phyloP scores from a whole-genome alignment of 2,797 vertebrate species.

The Acanthurus lineatus region DNA sequence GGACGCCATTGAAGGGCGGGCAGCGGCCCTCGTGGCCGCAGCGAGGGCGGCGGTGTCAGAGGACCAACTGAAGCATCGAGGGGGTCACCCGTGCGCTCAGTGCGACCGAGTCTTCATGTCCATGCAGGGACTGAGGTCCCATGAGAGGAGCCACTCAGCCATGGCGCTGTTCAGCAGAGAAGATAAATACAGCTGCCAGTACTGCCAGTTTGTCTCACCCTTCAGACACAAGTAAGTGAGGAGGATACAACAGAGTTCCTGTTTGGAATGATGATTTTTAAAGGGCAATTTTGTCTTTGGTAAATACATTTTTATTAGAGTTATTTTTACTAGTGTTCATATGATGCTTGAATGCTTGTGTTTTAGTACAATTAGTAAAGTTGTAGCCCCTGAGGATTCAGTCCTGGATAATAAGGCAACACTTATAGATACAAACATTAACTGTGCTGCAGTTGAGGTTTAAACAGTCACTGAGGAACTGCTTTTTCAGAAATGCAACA shows the following conservation, averaged over 20 bases:
- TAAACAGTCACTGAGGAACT: no score
- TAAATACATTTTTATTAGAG: no score
- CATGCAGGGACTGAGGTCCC: constrained; percentile 98
- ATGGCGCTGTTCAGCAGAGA: constrained; percentile 93
- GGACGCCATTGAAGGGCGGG: constrained; percentile 48
- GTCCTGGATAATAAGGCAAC: no score
- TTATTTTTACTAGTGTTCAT: no score
- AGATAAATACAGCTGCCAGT: constrained; percentile 99
- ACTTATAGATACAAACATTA: no score
- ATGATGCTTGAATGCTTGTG: no score
- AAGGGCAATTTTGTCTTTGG: no score
- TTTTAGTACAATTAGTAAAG: no score
- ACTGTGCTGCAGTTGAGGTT: no score
- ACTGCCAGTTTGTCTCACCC: constrained; percentile 97
- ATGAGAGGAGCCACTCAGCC: constrained; percentile 98
- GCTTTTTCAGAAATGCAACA: no score
- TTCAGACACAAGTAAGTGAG: constrained; percentile 98
- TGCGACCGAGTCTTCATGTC: constrained; percentile 98
- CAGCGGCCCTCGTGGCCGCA: constrained; percentile 77
- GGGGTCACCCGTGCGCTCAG: constrained; percentile 95
- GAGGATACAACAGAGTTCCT: not conserved
- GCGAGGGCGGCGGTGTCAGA: constrained; percentile 76
- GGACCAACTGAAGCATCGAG: constrained; percentile 88
- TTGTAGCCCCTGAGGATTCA: no score
- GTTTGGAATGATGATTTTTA: not conserved